These are phyloP conservation scores for Heterodera schachtii DNA, from an alignment of 1,140 invertebrate genomes.

Conservation along the genomic window DNA sequence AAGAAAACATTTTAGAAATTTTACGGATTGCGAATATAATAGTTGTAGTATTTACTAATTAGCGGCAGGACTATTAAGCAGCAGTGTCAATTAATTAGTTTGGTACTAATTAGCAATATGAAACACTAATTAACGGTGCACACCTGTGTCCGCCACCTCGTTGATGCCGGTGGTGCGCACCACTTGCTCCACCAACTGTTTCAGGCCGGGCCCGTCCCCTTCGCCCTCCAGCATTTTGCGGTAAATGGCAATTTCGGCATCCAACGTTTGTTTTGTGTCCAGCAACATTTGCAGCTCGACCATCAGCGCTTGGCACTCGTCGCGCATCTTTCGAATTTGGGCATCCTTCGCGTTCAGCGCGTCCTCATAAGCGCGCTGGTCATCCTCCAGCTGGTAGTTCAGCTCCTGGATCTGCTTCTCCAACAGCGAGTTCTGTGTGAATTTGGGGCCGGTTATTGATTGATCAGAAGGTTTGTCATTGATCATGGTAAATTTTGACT, in stretches of 20 bases:
- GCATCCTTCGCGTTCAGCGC: conserved; percentile 65
- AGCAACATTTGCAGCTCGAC: conserved; percentile 67
- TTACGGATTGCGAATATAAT: no score
- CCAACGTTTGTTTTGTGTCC: conserved; percentile 67
- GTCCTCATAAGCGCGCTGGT: conserved; percentile 65
- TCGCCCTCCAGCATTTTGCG: conserved; percentile 66
- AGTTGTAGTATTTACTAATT: no score
- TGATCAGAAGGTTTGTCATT: not conserved
- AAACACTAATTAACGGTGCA: no score
- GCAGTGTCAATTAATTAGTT: no score
- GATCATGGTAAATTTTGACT: no score
- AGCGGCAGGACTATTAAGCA: no score
- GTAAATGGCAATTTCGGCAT: conserved; percentile 66
- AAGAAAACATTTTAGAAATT: no score
- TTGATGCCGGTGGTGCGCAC: conserved; percentile 63
- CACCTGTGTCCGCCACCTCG: conserved; percentile 56
- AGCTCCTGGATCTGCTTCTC: conserved; percentile 69
- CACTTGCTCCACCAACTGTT: conserved; percentile 64
- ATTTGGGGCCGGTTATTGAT: not conserved
- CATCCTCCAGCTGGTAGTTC: conserved; percentile 68
- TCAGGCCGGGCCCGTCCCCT: conserved; percentile 64
- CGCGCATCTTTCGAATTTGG: conserved; percentile 66
- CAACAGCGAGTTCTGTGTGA: conserved; percentile 66
- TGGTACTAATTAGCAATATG: no score
- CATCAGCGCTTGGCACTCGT: conserved; percentile 67